Evolutionary conservation across 2,113 vertebrate genomes (phyloP).

Genomic region (Apus apus): DNA sequence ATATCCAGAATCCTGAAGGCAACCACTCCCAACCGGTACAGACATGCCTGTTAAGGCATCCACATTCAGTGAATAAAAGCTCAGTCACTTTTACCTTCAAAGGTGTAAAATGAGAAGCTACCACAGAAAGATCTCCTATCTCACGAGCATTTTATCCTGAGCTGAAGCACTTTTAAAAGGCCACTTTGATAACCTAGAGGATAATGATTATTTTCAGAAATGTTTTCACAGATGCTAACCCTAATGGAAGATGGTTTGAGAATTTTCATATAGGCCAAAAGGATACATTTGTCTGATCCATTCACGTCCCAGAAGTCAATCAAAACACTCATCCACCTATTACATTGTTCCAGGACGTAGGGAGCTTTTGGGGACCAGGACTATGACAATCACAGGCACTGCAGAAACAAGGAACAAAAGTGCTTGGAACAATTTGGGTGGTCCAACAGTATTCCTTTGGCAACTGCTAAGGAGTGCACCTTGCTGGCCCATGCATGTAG

Average conservation of each 20-base stretch:
- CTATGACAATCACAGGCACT: neutral
- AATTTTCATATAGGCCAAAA: neutral
- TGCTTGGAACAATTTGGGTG: neutral
- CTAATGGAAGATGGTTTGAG: neutral
- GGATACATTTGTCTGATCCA: accelerated
- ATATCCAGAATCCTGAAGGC: neutral
- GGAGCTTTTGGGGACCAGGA: neutral
- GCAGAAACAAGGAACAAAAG: neutral
- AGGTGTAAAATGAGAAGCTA: neutral
- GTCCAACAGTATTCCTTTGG: neutral
- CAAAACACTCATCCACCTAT: neutral
- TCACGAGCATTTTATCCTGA: neutral
- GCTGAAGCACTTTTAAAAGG: neutral
- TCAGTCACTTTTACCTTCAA: slow-evolving; percentile 2
- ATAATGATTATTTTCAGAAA: neutral
- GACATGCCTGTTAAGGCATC: slow-evolving; percentile 25
- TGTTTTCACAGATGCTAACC: neutral
- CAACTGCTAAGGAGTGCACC: accelerated
- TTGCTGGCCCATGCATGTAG: accelerated
- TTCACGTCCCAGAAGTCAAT: neutral
- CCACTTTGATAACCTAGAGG: neutral
- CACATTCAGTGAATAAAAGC: slow-evolving; percentile 8
- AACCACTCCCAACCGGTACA: slow-evolving; percentile 22
- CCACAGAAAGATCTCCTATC: neutral
- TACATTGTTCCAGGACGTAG: accelerated